Evolutionary conservation across 30 jellyfish, hydroid and myxozoan genomes (phyloP), one percentile per base, ranked within the genome.

Genomic region (Phacellophora camtschatica): DNA sequence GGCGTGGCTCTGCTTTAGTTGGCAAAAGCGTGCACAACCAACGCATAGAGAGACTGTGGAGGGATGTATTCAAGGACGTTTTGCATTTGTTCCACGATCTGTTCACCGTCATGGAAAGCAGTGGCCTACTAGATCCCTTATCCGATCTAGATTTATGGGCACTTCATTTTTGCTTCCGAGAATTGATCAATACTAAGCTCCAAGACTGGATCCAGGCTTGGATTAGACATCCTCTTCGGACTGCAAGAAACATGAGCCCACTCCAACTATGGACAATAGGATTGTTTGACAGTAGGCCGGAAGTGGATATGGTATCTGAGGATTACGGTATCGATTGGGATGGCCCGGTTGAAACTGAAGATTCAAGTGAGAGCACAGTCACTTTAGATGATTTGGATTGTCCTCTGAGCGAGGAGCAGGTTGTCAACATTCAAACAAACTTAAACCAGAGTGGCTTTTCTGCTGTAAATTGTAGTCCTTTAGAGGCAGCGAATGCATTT

Each of bases 21-120:
- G 95, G 95, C 45, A 84, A 74, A 73, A 84, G 95, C 78, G 67
- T 57, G 24, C 90, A 84, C 71, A 84, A 71, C 69, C 95, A 84
- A 35, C 61, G 70, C 71, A 70, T 70, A 19, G 84, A 70, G 45
- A 42, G 73, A 39, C 45, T 70, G 84, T 70, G 71, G 84, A 42
- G 84, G 27, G 73, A 70, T 49, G 84, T 49, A 39, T 70, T 70
- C 27, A 70, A 70, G 45, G 72, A 70, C 48, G 84, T 43, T 7
- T 71, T 70, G 43, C 51, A 64, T 19, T 50, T 23, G 46, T 83
- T 71, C 50, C 73, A 84, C 59, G 85, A 84, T 51, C 78, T 71
- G 51, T 72, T 84, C 57, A 59, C 72, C 69, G 20, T 50, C 46
- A 80, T 84, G 88, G 90, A 84, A 71, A 73, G 59, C 32, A 20